Evolutionary conservation across 2,888 invertebrate species (phyloP).

Genomic region (Clepsis dumicolana): DNA sequence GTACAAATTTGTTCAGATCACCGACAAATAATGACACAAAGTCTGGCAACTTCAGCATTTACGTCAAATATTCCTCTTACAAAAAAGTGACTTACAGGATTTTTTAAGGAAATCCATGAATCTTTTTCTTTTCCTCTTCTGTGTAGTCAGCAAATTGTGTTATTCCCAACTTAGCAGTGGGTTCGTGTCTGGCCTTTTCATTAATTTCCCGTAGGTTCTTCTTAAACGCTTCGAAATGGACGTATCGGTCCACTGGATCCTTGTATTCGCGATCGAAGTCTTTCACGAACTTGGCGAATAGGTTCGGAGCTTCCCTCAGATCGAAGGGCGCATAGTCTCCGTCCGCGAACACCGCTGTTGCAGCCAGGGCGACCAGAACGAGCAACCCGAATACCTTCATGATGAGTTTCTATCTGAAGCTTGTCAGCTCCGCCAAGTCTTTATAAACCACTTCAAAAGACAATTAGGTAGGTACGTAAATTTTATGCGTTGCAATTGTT

Average conservation of each 20-base stretch:
- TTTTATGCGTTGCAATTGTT: neutral
- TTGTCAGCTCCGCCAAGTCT: neutral
- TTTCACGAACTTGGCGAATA: constrained; percentile 19
- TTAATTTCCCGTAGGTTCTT: constrained; percentile 55
- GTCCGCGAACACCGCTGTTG: neutral
- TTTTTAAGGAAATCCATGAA: neutral
- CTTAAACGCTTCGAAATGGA: constrained; percentile 23
- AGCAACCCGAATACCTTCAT: neutral
- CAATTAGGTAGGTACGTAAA: neutral
- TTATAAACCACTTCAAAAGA: neutral
- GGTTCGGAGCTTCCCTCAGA: neutral
- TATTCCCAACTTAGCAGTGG: constrained; percentile 53
- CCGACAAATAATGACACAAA: no score
- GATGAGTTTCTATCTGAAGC: neutral
- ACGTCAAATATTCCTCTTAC: neutral
- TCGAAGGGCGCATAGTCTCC: neutral
- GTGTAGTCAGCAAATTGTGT: constrained; percentile 64
- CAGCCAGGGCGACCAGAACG: neutral
- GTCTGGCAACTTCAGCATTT: no score
- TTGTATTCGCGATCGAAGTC: constrained; percentile 13
- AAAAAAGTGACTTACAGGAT: neutral
- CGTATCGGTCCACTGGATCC: constrained; percentile 3
- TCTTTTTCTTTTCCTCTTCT: constrained; percentile 20
- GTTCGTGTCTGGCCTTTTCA: constrained; percentile 46
- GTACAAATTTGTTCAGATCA: no score